These are phyloP conservation scores for Syngnathus rostellatus DNA, from an alignment of 2,797 vertebrate species.

Conservation along the genomic window DNA sequence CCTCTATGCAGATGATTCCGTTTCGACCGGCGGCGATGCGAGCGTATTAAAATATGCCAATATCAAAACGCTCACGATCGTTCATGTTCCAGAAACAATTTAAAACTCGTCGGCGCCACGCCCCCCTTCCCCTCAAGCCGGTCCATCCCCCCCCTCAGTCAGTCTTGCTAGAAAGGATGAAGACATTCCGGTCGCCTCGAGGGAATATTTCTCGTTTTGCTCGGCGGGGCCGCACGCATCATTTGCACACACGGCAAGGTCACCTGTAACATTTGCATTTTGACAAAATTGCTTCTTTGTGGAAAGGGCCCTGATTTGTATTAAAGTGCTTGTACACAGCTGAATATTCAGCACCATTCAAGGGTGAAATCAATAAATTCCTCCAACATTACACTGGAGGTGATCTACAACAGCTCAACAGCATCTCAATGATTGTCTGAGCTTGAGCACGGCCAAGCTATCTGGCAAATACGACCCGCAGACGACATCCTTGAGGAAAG, in stretches of 20 bases:
- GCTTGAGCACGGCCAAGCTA: conserved; percentile 11
- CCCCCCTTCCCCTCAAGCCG: neutral
- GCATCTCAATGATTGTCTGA: conserved; percentile 26
- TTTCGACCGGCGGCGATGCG: conserved; percentile 39
- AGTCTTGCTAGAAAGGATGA: conserved; percentile 23
- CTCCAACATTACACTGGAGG: conserved; percentile 45
- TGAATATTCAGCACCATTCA: conserved; percentile 62
- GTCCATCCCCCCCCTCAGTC: neutral
- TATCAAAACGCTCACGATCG: conserved; percentile 42
- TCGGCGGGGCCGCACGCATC: conserved; percentile 47
- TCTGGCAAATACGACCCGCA: conserved; percentile 21
- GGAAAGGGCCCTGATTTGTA: conserved; percentile 58
- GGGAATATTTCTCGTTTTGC: conserved; percentile 44
- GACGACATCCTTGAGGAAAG: conserved; percentile 23
- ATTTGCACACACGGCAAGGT: conserved; percentile 58
- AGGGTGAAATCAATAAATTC: conserved; percentile 55
- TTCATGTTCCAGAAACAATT: conserved; percentile 33
- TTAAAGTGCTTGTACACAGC: conserved; percentile 52
- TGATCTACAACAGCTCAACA: conserved; percentile 28
- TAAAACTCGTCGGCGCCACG: conserved; percentile 10
- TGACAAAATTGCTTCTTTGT: conserved; percentile 53
- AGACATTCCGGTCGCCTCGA: conserved; percentile 35
- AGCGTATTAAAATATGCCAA: conserved; percentile 48
- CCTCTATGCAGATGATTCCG: conserved; percentile 42
- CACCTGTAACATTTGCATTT: conserved; percentile 64